Conservation (phyloP, 2,888 invertebrate species). For the Perdita meconis region DNA sequence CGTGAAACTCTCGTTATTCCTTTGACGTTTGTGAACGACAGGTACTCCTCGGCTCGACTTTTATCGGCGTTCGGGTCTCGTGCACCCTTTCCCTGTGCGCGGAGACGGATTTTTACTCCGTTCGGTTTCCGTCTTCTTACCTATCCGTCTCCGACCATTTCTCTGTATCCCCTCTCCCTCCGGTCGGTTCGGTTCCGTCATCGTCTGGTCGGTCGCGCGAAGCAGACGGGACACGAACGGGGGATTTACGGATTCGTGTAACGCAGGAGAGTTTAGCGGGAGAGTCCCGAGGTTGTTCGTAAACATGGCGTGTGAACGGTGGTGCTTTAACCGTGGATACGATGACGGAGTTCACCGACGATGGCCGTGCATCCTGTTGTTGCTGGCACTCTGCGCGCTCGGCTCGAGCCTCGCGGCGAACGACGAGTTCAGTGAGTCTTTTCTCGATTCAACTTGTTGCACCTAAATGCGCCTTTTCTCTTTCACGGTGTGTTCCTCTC, state of each 20-base stretch:
- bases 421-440: slow-evolving; percentile 62
- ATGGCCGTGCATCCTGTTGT: slow-evolving; percentile 49
- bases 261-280: slow-evolving; percentile 50
- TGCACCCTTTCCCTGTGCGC: not conserved
- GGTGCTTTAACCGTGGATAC: slow-evolving; percentile 69
- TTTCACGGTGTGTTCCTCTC: slow-evolving; percentile 7
- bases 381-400: slow-evolving; percentile 53
- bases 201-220: slow-evolving; percentile 40
- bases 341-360: slow-evolving; percentile 37
- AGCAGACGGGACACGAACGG: slow-evolving; percentile 29
- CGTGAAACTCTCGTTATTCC: not conserved
- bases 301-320: slow-evolving; percentile 74
- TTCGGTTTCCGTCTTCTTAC: slow-evolving; percentile 4
- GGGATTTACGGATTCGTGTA: slow-evolving; percentile 51
- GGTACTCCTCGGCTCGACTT: slow-evolving; percentile 8
- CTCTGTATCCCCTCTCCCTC: slow-evolving; percentile 23
- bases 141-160: slow-evolving; percentile 24
- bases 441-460: slow-evolving; percentile 65
- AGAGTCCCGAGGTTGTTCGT: slow-evolving; percentile 30
- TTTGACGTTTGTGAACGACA: slow-evolving; percentile 35
- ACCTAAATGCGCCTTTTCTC: slow-evolving; percentile 19
- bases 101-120: not conserved
- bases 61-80: not conserved
- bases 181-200: slow-evolving; percentile 42
- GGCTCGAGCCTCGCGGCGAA: slow-evolving; percentile 56